Base-by-base conservation (phyloP, 2,888 invertebrate species). In the Blera fallax region DNA sequence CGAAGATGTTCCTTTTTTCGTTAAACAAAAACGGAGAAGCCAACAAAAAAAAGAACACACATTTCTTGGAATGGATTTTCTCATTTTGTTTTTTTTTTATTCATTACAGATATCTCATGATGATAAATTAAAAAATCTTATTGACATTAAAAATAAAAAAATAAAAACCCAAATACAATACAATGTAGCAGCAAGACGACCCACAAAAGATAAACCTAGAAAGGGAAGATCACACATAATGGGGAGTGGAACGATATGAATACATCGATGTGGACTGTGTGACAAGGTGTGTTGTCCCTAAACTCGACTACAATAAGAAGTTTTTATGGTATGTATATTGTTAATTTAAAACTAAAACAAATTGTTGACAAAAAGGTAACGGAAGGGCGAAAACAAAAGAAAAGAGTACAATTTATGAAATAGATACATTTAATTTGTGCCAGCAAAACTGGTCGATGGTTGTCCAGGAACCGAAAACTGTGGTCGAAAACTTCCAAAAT, bases 401-500 rank as follows among this genome's bases (percentile, higher is more conserved):
- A 27, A 52, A 52, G 34, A 32, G 16, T 29, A n/a, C 14, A 3
- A 11, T 40, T 54, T 7, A 58, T 4, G 29, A 45, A 48, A 54
- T 54, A 27, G 54, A 78, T 14, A 48, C n/a, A 58, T 67, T 67
- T 81, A 85, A 85, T 77, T 85, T 62, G 80, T 65, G 32, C 60
- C 72, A 43, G 76, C 43, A 40, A 85, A 85, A 60, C 76, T 85
- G 65, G 85, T 90, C 58, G 91, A 88, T 76, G 91, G 87, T 89
- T 92, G 92, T 3, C 92, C 92, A 64, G 92, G 92, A 70, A 92
- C 92, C 18, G 92, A 92, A 84, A 92, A 98, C 94, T 97, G 97
- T 90, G 98, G 97, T 93, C 97, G 95, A 94, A 97, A 97, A 92
- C 96, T 96, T 89, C 96, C 95, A 93, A 98, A 97, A 93, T 96